Conservation (phyloP, 2,113 vertebrate species). For the Calonectris borealis region DNA sequence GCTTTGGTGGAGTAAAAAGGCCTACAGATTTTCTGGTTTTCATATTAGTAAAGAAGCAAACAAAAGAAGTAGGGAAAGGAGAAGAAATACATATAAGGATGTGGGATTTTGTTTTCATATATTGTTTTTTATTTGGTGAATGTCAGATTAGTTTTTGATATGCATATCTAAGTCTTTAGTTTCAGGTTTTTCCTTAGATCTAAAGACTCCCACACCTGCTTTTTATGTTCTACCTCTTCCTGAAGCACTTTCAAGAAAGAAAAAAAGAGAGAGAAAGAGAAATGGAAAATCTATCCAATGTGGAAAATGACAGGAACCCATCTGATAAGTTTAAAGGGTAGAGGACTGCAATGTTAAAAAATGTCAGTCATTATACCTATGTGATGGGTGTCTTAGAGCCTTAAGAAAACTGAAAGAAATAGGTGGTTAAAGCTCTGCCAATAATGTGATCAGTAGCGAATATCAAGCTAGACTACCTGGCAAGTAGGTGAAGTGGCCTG, state of each 20-base stretch:
- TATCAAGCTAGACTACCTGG: background rate
- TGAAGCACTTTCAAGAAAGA: background rate
- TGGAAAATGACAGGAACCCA: background rate
- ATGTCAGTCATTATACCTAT: background rate
- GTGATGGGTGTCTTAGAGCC: background rate
- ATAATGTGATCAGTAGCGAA: background rate
- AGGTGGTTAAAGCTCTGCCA: background rate
- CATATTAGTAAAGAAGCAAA: background rate
- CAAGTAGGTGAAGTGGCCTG: background rate
- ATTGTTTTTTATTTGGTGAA: background rate
- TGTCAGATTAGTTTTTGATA: background rate
- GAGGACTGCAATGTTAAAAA: background rate
- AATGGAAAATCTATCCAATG: background rate
- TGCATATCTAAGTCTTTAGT: background rate
- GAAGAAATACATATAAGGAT: background rate
- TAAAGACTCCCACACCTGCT: background rate
- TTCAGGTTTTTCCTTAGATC: background rate
- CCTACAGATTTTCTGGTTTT: background rate
- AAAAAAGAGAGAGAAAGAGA: background rate
- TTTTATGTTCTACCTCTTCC: background rate
- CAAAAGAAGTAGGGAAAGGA: background rate
- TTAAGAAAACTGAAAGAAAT: background rate
- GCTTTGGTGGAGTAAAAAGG: background rate
- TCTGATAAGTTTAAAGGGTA: background rate
- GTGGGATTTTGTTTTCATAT: background rate